A percentile compares a stretch with the other conserved stretches of the same genome.
These are phyloP conservation scores for Arbacia lixula DNA, from an alignment of 53 echinoderm and acorn worm species.

Conservation along the genomic window DNA sequence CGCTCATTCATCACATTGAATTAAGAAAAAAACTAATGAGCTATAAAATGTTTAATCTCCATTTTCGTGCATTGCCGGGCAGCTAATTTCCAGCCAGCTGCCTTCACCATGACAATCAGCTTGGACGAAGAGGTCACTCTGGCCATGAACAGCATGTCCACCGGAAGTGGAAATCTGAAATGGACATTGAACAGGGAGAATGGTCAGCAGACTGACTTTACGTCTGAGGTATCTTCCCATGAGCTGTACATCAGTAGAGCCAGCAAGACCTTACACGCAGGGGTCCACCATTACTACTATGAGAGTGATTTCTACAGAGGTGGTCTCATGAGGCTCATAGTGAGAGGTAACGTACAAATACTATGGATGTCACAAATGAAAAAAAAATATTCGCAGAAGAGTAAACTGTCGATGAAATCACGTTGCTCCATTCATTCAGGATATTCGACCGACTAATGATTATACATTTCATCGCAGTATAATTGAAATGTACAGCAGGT, in stretches of 20 bases:
- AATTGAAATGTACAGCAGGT: background rate
- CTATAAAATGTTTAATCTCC: no score
- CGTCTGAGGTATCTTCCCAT: background rate
- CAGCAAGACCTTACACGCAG: background rate
- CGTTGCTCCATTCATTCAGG: no score
- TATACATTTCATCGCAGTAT: background rate
- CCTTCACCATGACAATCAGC: conserved; percentile 25
- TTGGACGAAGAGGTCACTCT: conserved; percentile 20
- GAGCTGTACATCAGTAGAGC: conserved; percentile 22
- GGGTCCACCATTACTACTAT: conserved; percentile 25
- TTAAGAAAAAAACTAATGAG: no score
- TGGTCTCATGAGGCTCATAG: conserved; percentile 10
- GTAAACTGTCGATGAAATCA: no score
- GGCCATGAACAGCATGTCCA: background rate
- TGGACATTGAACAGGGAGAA: conserved; percentile 2
- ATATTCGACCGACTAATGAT: no score
- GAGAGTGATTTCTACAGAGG: background rate
- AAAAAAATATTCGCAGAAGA: no score
- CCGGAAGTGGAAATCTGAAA: background rate
- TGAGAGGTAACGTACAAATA: conserved; percentile 6
- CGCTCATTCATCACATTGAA: no score
- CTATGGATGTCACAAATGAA: no score
- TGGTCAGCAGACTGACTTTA: background rate
- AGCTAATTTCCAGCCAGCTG: conserved; percentile 7
- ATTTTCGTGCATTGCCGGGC: no score